Conservation (phyloP, 2,888 invertebrate genomes). For the Campoplex nolae region DNA sequence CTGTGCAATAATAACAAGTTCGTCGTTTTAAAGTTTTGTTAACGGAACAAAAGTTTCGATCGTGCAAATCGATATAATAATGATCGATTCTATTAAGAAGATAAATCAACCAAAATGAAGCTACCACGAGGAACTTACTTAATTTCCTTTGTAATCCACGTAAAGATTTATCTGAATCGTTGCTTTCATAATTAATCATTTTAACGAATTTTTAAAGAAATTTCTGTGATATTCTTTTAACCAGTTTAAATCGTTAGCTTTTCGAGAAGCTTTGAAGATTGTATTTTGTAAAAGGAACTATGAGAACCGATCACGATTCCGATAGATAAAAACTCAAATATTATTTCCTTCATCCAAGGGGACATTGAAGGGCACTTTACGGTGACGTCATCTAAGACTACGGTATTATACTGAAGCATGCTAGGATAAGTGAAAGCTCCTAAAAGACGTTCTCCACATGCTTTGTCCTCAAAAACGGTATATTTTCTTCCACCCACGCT, state of each 20-base stretch:
- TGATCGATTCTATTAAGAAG: neutral
- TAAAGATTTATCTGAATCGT: no score
- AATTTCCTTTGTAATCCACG: no score
- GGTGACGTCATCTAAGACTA: neutral
- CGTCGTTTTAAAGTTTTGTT: no score
- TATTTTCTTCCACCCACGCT: constrained; percentile 15
- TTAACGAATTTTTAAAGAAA: no score
- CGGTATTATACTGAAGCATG: neutral
- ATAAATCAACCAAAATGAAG: no score
- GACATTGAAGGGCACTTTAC: neutral
- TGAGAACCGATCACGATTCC: neutral
- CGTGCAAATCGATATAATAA: neutral
- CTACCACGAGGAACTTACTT: no score
- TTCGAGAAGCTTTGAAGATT: no score
- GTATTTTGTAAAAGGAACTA: neutral
- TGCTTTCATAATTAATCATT: no score
- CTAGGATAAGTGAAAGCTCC: constrained; percentile 17
- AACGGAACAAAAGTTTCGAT: neutral
- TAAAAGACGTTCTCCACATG: constrained; percentile 5
- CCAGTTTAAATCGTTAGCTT: no score
- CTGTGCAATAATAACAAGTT: neutral
- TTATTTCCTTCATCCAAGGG: neutral
- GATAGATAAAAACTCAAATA: neutral
- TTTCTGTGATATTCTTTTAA: no score
- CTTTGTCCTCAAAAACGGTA: neutral